Evolutionary conservation across 2,888 invertebrate species (phyloP).

Genomic region (Epistrophe eligans): DNA sequence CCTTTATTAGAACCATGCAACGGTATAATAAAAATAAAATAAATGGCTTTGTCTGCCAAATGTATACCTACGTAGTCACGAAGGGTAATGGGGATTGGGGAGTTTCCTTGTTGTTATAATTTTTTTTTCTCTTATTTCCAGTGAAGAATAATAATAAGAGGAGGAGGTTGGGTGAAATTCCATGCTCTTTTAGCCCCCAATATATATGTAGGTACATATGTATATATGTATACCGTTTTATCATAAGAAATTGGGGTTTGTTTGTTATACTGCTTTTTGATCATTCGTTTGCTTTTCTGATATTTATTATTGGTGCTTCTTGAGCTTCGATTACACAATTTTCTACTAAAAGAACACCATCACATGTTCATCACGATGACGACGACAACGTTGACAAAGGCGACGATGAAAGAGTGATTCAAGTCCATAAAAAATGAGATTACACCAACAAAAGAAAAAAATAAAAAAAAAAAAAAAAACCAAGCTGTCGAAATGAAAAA

Average conservation of each 20-base stretch:
- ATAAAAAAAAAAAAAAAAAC: neutral
- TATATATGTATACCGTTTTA: constrained; percentile 3
- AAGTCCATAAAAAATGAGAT: constrained; percentile 60
- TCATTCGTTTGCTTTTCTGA: constrained; percentile 37
- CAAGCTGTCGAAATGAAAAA: constrained; percentile 2
- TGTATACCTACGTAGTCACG: constrained; percentile 22
- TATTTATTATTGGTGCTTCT: constrained; percentile 30
- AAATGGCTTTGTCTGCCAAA: constrained; percentile 72
- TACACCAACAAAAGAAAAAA: constrained; percentile 43
- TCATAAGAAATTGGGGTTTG: constrained; percentile 46
- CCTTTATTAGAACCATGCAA: constrained; percentile 67
- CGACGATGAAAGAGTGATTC: constrained; percentile 31
- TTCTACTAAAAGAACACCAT: constrained; percentile 32
- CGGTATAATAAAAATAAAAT: constrained; percentile 72
- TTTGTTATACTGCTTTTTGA: constrained; percentile 59
- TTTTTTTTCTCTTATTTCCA: constrained; percentile 1
- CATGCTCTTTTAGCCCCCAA: neutral
- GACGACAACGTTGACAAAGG: constrained; percentile 6
- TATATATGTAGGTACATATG: neutral
- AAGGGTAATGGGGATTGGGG: constrained; percentile 45
- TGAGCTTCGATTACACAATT: constrained; percentile 56
- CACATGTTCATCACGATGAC: constrained; percentile 28
- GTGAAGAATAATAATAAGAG: neutral
- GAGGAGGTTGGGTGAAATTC: constrained; percentile 3
- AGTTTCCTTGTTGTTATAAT: constrained; percentile 64